Evolutionary conservation across 2,113 vertebrate species (phyloP).

Genomic region (Beaufortia kweichowensis): DNA sequence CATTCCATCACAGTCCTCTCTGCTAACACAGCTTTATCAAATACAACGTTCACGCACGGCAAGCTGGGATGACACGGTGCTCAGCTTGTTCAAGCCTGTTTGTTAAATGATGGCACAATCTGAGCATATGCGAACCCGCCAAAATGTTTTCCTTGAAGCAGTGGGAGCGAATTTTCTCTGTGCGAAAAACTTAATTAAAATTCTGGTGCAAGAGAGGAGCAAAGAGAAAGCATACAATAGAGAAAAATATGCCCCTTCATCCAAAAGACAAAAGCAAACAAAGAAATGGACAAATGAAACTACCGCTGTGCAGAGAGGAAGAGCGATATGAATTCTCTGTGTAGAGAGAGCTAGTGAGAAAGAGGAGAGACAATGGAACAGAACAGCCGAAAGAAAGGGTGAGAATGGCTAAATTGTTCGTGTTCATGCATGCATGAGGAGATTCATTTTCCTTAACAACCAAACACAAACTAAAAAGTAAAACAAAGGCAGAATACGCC

Average conservation of each 20-base stretch:
- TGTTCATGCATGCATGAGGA: conserved; percentile 51
- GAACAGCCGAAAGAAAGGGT: conserved; percentile 21
- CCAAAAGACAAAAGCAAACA: not conserved
- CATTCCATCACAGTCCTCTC: conserved; percentile 1
- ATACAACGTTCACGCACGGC: not conserved
- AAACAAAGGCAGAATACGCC: conserved; percentile 19
- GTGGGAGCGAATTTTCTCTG: not conserved
- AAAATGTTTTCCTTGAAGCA: not conserved
- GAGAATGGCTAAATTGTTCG: conserved; percentile 50
- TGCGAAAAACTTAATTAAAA: not conserved
- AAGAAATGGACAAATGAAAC: conserved; percentile 12
- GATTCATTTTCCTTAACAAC: conserved; percentile 41
- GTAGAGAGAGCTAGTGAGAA: not conserved
- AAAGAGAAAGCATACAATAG: not conserved
- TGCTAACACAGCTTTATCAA: not conserved
- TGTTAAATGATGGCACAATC: conserved; percentile 5
- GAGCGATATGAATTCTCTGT: not conserved
- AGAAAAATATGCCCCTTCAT: not conserved
- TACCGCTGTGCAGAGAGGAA: conserved; percentile 5
- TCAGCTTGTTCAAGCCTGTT: conserved; percentile 31
- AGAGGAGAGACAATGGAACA: conserved; percentile 36
- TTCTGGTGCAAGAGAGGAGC: not conserved
- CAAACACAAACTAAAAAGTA: conserved; percentile 43
- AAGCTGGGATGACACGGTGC: not conserved
- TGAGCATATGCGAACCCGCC: not conserved